Evolutionary conservation across 1,140 invertebrate genomes (phyloP).

Genomic region (Diorhabda carinulata): DNA sequence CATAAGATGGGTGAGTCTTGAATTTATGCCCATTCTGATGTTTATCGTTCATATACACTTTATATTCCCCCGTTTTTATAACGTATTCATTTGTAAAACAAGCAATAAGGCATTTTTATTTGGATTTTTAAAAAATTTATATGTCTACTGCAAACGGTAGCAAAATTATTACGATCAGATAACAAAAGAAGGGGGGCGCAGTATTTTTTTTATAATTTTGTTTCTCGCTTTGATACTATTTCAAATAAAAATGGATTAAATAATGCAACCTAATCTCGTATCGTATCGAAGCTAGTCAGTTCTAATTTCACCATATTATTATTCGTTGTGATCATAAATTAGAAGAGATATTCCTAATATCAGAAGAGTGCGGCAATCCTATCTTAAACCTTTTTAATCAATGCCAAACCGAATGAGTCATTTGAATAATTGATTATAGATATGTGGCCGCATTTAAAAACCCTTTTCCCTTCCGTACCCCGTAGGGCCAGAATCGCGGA

Average conservation of each 20-base stretch:
- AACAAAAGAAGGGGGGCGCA: not conserved
- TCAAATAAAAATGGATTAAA: too few species aligned
- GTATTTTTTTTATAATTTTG: too few species aligned
- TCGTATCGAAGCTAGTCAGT: too few species aligned
- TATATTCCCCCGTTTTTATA: not conserved
- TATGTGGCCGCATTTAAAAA: constrained; percentile 23
- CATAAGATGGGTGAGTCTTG: constrained; percentile 1
- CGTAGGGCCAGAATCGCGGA: not conserved
- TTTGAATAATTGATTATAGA: constrained; percentile 25
- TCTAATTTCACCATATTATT: too few species aligned
- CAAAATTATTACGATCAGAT: constrained; percentile 1
- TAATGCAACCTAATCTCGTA: too few species aligned
- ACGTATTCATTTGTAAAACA: not conserved
- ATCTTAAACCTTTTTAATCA: constrained; percentile 24
- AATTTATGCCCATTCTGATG: constrained; percentile 2
- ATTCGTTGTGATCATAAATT: constrained; percentile 4
- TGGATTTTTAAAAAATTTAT: not conserved
- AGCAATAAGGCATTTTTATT: constrained; percentile 1
- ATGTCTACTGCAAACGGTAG: not conserved
- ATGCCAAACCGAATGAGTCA: constrained; percentile 21
- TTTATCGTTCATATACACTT: constrained; percentile 2
- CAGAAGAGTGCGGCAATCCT: constrained; percentile 17
- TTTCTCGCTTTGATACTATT: too few species aligned
- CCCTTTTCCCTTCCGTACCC: constrained; percentile 14
- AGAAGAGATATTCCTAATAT: constrained; percentile 12